Evolutionary conservation across 2,888 invertebrate genomes (phyloP), one percentile per base, ranked within the genome.

Genomic region (Acrobasis suavella): DNA sequence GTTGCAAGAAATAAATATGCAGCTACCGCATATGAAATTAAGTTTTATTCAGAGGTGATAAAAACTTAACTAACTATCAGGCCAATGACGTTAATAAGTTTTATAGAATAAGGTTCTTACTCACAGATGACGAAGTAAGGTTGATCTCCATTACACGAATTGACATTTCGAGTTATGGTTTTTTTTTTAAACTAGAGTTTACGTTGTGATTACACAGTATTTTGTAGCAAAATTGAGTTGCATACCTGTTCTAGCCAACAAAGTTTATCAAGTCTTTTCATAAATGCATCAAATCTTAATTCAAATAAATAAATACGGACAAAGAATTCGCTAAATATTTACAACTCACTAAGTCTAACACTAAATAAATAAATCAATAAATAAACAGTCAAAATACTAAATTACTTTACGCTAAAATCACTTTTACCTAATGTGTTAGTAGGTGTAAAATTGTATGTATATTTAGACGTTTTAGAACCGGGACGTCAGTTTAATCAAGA

Each of bases 331-430:
- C 84, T 86, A 86, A 81, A 78, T 86, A 90, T 90, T 87, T 90
- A 90, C 90, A 90, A 78, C 73, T 78, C 71, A 79, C 82, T 77
- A 82, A 86, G 72, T 61, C 72, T 81, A 85, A 67, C 65, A 77
- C 73, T 76, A 69, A 89, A 89, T 88, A 87, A 88, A 89, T 89
- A 87, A 77, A 81, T 78, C 75, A 84, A 84, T 85, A 89, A 90
- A 88, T 88, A 87, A 86, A 87, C 86, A 87, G 85, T 88, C 86
- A 68, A 75, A 76, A 76, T 76, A 62, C 63, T 66, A 66, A 67
- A 74, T 73, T 75, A 72, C 63, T 68, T 72, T 74, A 80, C 74
- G 72, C 74, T 78, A 60, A 60, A 51, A 60, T 60, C 60, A 60
- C 60, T 61, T 65, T 39, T 60, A 60, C 51, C 60, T 60, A 51